Evolutionary conservation across 2,113 vertebrate genomes (phyloP).

Genomic region (Paracanthobrama guichenoti): DNA sequence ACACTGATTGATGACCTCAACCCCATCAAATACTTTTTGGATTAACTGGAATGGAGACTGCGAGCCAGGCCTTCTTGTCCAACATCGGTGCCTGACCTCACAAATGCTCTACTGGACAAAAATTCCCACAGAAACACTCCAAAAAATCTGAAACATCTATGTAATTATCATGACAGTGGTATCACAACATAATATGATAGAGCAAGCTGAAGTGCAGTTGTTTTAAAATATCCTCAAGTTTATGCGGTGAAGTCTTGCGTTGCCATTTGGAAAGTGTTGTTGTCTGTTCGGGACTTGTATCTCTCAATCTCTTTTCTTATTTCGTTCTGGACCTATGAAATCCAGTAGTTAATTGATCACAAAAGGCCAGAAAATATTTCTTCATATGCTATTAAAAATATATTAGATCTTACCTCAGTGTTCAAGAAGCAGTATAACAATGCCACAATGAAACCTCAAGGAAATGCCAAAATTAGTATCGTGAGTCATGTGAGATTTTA

Average conservation of each 20-base stretch:
- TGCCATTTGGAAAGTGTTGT: slow-evolving; percentile 67
- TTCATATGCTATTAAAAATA: not conserved
- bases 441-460: slow-evolving; percentile 79
- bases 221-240: slow-evolving; percentile 7
- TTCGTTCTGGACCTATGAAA: slow-evolving; percentile 71
- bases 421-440: slow-evolving; percentile 86
- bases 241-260: slow-evolving; percentile 68
- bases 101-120: no score
- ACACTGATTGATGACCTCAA: no score
- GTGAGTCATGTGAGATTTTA: not conserved
- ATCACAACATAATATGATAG: not conserved
- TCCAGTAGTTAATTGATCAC: not conserved
- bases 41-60: no score
- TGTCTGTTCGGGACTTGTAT: slow-evolving; percentile 63
- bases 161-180: not conserved
- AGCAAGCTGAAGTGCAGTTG: not conserved
- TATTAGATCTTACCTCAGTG: slow-evolving; percentile 75
- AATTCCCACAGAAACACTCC: no score
- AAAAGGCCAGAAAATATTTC: not conserved
- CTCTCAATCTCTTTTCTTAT: slow-evolving; percentile 66
- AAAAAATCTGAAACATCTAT: not conserved
- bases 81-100: no score
- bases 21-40: no score
- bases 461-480: slow-evolving; percentile 27
- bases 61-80: no score